Conservation (phyloP, 2,888 invertebrate species). For the Nasonovia ribisnigri region DNA sequence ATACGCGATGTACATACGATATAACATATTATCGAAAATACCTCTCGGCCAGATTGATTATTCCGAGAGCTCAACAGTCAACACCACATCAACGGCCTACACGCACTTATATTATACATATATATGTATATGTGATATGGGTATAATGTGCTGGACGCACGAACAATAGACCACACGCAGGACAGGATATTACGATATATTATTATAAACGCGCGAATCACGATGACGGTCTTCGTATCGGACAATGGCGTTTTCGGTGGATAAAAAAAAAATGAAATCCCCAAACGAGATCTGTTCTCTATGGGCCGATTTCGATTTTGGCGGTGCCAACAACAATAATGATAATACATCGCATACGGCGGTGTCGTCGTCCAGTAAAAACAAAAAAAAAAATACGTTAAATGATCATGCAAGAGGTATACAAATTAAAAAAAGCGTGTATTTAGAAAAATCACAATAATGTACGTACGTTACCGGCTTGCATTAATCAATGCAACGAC, state of each 20-base stretch:
- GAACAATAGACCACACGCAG: conserved; percentile 43
- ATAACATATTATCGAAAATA: neutral
- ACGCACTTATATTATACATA: neutral
- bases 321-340: neutral
- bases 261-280: neutral
- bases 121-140: neutral
- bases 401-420: neutral
- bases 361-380: neutral
- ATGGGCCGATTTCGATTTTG: neutral
- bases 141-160: neutral
- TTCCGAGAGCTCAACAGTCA: neutral
- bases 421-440: neutral
- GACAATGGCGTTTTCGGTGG: neutral
- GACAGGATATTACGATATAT: conserved; percentile 20
- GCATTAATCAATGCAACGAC: neutral
- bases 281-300: neutral
- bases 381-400: neutral
- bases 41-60: conserved; percentile 26
- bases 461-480: neutral
- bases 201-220: conserved; percentile 16
- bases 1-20: neutral
- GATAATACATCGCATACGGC: neutral
- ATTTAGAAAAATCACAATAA: neutral
- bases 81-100: neutral
- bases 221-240: conserved; percentile 8